phyloP scores from a whole-genome alignment of 1,140 invertebrate species.

The Semibalanus balanoides region DNA sequence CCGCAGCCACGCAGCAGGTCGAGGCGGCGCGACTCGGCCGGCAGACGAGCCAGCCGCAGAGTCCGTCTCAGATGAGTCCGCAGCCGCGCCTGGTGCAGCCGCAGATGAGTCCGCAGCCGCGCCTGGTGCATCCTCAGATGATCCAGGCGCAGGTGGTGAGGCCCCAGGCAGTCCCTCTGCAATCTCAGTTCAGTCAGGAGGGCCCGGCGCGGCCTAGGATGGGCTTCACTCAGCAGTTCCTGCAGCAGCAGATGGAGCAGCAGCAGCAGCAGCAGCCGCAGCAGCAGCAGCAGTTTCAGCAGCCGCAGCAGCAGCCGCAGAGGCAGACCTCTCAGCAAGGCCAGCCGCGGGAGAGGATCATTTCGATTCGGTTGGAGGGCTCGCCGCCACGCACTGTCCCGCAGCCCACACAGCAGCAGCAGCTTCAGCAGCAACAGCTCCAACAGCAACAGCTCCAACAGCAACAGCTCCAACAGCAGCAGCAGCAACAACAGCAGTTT shows the following conservation, averaged over 20 bases:
- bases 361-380: conserved; percentile 21
- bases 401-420: conserved; percentile 9
- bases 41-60: no score
- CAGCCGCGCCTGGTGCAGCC: no score
- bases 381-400: conserved; percentile 15
- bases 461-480: conserved; percentile 20
- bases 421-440: conserved; percentile 18
- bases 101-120: background rate
- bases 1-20: background rate
- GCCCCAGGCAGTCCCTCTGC: no score
- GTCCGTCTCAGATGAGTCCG: background rate
- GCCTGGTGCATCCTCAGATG: background rate
- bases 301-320: conserved; percentile 20
- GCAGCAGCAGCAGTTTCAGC: conserved; percentile 14
- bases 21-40: background rate
- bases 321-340: conserved; percentile 18
- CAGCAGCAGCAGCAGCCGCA: background rate
- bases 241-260: background rate
- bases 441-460: conserved; percentile 18
- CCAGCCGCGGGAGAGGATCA: conserved; percentile 18
- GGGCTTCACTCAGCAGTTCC: background rate
- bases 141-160: no score
- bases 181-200: background rate
- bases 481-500: conserved; percentile 15
- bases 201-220: background rate